Conservation (phyloP, 2,113 vertebrate species). For the Scophthalmus maximus region DNA sequence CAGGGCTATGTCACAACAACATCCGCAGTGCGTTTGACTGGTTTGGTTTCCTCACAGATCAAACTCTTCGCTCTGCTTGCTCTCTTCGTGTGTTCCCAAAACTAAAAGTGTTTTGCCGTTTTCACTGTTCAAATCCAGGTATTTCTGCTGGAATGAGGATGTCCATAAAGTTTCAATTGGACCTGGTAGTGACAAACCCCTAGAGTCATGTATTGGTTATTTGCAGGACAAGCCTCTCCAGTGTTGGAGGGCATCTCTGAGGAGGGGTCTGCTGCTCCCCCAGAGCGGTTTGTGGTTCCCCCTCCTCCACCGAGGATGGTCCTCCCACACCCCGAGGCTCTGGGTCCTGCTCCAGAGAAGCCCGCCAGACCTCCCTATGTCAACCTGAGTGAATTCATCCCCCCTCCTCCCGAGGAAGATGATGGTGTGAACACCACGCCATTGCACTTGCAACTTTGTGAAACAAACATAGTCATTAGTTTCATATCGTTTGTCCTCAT, state of each 20-base stretch:
- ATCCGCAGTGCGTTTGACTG: constrained; percentile 22
- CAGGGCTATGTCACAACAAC: constrained; percentile 26
- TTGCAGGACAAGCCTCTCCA: constrained; percentile 57
- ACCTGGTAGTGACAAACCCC: neutral
- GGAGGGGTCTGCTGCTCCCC: constrained; percentile 29
- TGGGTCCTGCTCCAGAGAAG: constrained; percentile 80
- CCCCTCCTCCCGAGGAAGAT: constrained; percentile 17
- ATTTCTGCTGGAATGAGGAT: neutral
- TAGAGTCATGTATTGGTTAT: neutral
- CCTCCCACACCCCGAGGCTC: constrained; percentile 65
- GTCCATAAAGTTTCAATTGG: neutral
- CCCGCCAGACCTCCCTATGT: constrained; percentile 70
- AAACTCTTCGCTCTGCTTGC: constrained; percentile 3
- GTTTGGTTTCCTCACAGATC: constrained; percentile 39
- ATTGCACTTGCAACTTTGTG: neutral
- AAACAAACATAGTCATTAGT: no score
- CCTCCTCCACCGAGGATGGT: constrained; percentile 73
- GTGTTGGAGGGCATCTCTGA: constrained; percentile 41
- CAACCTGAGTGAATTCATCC: constrained; percentile 55
- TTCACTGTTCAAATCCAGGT: neutral
- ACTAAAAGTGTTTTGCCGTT: neutral
- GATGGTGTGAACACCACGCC: constrained; percentile 20
- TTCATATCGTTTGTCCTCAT: neutral
- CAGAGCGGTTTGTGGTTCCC: constrained; percentile 53
- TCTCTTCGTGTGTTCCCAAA: neutral